Evolutionary conservation across 2,888 invertebrate species (phyloP).

Genomic region (Mechanitis messenoides): DNA sequence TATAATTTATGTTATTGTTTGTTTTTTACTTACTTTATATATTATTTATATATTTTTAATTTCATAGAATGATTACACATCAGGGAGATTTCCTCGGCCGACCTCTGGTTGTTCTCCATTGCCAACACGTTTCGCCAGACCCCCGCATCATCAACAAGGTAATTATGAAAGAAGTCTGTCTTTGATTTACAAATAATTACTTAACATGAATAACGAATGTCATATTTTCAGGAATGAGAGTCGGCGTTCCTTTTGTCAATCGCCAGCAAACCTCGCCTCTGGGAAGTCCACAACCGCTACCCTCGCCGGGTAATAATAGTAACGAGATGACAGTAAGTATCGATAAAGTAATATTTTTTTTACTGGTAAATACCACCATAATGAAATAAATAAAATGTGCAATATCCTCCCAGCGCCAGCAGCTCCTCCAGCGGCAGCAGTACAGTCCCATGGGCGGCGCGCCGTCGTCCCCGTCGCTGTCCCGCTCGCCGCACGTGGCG

Average conservation of each 20-base stretch:
- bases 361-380: too few species aligned
- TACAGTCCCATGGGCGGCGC: slow-evolving; percentile 73
- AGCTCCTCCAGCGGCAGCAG: slow-evolving; percentile 69
- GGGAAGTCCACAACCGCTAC: slow-evolving; percentile 71
- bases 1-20: not conserved
- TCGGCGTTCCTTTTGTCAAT: slow-evolving; percentile 61
- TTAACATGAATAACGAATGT: not conserved
- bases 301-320: slow-evolving; percentile 65
- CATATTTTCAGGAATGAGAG: slow-evolving; percentile 58
- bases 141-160: slow-evolving; percentile 70
- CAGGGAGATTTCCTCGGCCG: slow-evolving; percentile 64
- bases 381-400: too few species aligned
- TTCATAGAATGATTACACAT: slow-evolving; percentile 52
- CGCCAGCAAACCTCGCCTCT: slow-evolving; percentile 70
- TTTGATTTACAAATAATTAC: not conserved
- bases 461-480: slow-evolving; percentile 75
- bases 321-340: slow-evolving; percentile 65
- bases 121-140: slow-evolving; percentile 63
- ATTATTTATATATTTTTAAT: slow-evolving; percentile 1
- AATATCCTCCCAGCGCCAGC: slow-evolving; percentile 52
- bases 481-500: slow-evolving; percentile 76
- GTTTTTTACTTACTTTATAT: too few species aligned
- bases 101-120: slow-evolving; percentile 66
- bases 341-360: not conserved
- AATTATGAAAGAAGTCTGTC: slow-evolving; percentile 2